phyloP scores from a whole-genome alignment of 2,797 vertebrate species.

The Myotis planiceps region DNA sequence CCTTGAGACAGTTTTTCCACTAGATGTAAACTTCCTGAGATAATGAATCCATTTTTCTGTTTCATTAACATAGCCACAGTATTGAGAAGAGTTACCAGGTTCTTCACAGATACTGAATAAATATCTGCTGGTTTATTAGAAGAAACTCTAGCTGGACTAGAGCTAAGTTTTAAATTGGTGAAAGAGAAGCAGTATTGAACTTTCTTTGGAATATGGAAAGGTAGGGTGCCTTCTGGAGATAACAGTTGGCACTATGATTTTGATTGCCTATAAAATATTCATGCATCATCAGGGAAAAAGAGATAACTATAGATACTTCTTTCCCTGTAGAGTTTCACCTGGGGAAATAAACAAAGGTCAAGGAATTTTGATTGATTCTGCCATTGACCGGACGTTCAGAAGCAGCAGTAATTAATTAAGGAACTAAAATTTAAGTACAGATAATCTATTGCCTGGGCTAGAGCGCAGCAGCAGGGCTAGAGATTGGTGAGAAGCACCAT shows the following conservation, averaged over 20 bases:
- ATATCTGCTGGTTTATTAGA: neutral
- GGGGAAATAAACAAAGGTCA: slow-evolving; percentile 60
- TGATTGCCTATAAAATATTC: slow-evolving; percentile 50
- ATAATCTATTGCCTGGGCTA: neutral
- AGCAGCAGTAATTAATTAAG: slow-evolving; percentile 62
- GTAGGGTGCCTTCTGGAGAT: neutral
- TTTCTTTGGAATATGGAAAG: neutral
- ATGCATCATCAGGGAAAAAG: neutral
- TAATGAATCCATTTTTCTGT: neutral
- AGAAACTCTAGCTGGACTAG: neutral
- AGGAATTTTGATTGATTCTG: slow-evolving; percentile 44
- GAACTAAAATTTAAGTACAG: slow-evolving; percentile 32
- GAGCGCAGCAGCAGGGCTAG: neutral
- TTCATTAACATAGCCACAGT: neutral
- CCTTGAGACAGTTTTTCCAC: neutral
- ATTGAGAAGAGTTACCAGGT: neutral
- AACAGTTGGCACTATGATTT: neutral
- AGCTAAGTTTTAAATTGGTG: neutral
- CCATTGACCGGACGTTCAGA: slow-evolving; percentile 27
- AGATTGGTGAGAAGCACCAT: neutral
- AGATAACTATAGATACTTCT: neutral
- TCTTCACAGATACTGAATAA: neutral
- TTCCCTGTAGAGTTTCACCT: slow-evolving; percentile 18
- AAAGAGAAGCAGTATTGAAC: neutral
- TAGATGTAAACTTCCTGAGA: neutral